Percentiles rank a stretch among this genome's conserved stretches.
These are phyloP conservation scores for Acanthis flammea DNA, from an alignment of 2,797 vertebrate species.

Conservation along the genomic window DNA sequence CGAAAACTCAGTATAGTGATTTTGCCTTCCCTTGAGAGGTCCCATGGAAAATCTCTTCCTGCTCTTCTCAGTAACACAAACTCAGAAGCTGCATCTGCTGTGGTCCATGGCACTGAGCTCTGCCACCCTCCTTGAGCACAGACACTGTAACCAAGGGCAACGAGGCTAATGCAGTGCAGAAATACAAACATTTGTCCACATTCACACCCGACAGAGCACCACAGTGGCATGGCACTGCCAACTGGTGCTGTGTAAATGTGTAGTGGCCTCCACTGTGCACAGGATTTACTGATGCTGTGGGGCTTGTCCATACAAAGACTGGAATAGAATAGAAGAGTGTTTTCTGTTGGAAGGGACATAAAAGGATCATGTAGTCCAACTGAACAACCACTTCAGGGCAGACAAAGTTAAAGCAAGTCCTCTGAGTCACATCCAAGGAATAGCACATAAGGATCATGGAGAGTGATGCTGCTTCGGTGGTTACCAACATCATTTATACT, in stretches of 20 bases:
- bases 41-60: background rate
- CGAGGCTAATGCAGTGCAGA: background rate
- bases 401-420: background rate
- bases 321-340: background rate
- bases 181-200: background rate
- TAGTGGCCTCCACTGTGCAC: background rate
- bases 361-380: background rate
- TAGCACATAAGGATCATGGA: background rate
- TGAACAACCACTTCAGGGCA: background rate
- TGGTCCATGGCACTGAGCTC: accelerated
- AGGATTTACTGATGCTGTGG: accelerated
- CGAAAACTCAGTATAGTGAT: background rate
- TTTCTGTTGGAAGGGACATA: background rate
- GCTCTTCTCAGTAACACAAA: background rate
- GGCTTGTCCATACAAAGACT: background rate
- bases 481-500: background rate
- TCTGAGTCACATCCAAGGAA: background rate
- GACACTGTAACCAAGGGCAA: background rate
- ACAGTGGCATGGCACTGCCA: background rate
- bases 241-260: background rate
- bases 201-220: background rate
- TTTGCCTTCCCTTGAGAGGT: background rate
- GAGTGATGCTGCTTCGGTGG: accelerated
- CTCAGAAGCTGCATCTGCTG: accelerated
- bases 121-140: background rate